Conservation (phyloP, 1,140 invertebrate genomes). For the Pissodes strobi region DNA sequence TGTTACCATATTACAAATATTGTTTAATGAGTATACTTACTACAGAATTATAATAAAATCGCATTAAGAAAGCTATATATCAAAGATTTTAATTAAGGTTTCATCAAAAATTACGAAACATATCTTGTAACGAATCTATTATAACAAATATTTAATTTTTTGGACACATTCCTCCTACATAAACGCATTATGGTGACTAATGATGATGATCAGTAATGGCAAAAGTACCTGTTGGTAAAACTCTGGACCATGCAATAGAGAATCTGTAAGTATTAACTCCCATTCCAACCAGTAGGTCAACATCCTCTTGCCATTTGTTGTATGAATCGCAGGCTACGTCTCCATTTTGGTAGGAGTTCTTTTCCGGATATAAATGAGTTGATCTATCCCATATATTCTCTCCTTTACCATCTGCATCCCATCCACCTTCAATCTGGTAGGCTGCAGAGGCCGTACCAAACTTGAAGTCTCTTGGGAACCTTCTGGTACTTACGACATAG, state of each 20-base stretch:
- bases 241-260: slow-evolving; percentile 7
- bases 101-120: no score
- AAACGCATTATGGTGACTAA: no score
- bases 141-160: no score
- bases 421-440: slow-evolving; percentile 65
- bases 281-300: no score
- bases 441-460: slow-evolving; percentile 61
- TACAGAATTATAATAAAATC: no score
- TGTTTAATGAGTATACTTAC: no score
- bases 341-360: slow-evolving; percentile 54
- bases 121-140: no score
- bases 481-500: slow-evolving; percentile 19
- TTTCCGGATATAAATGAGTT: slow-evolving; percentile 57
- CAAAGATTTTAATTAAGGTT: no score
- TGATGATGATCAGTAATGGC: no score
- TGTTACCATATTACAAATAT: no score
- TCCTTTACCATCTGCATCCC: slow-evolving; percentile 61
- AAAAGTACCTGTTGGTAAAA: slow-evolving; percentile 1
- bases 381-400: slow-evolving; percentile 66
- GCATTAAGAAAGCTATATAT: no score
- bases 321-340: slow-evolving; percentile 66
- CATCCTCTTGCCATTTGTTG: slow-evolving; percentile 62
- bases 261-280: slow-evolving; percentile 8
- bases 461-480: slow-evolving; percentile 52
- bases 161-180: no score